phyloP scores from a whole-genome alignment of 2,888 invertebrate genomes.

The Terebella lapidaria region DNA sequence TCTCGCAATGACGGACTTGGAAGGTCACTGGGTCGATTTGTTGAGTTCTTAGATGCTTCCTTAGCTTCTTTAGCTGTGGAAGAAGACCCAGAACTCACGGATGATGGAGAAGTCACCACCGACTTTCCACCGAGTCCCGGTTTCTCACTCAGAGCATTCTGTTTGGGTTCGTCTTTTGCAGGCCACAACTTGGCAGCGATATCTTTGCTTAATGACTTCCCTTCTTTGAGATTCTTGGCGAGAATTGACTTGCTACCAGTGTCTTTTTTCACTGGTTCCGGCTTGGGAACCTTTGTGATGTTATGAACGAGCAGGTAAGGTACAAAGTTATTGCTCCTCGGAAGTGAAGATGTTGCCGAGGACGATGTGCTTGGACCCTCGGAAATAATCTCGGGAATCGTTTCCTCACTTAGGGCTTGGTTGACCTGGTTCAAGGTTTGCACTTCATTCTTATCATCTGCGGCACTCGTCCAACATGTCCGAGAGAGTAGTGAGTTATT shows the following conservation, averaged over 20 bases:
- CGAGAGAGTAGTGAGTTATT: not conserved
- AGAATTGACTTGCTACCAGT: not conserved
- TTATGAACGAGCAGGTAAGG: slow-evolving; percentile 35
- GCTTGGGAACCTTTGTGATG: slow-evolving; percentile 1
- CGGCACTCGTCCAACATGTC: not conserved
- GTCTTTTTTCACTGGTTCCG: not conserved
- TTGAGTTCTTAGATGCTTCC: not conserved
- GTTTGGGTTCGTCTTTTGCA: not conserved
- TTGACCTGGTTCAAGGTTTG: slow-evolving; percentile 75
- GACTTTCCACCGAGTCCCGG: too few relatives aligned
- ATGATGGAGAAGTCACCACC: not conserved
- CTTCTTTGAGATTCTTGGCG: not conserved
- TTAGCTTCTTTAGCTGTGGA: not conserved
- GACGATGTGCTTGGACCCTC: not conserved
- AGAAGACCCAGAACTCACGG: not conserved
- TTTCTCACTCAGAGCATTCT: not conserved
- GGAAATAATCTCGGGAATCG: slow-evolving; percentile 5
- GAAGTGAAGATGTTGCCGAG: slow-evolving; percentile 1
- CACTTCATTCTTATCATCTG: slow-evolving; percentile 52
- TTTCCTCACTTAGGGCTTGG: slow-evolving; percentile 59
- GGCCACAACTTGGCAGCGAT: not conserved
- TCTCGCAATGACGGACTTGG: not conserved
- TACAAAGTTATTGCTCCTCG: slow-evolving; percentile 22
- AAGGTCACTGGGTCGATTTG: too few relatives aligned
- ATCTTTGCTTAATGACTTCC: not conserved